Base-by-base conservation (phyloP, 1,140 invertebrate species). In the Oreohelix idahoensis region DNA sequence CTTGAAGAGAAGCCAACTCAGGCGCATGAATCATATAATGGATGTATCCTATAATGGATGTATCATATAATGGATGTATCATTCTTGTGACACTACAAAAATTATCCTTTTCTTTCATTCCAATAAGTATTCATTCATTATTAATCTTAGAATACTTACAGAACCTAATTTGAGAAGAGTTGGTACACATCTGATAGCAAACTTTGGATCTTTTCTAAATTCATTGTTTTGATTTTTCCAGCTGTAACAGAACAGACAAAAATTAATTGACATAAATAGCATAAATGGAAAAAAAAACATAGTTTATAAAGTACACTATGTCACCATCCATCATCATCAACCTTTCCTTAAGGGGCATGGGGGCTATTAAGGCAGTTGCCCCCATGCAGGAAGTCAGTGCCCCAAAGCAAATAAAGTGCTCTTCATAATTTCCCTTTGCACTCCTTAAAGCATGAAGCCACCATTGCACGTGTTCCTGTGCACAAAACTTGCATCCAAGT, bases 161-260 rank as follows among this genome's bases (percentile, higher is more conserved):
- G 74, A 76, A 29, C 74, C 74, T 13, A 76, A 1, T 51, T 51
- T 76, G 42, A 63, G 38, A 2, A 70, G 53, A 38, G 63, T 70
- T 17, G 63, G 53, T 4, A 66, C 53, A 70, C 63, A 66, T 70
- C 29, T 79, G 17, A 66, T 51, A 29, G 17, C 32, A 63, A 66
- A 70, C 77, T 63, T 70, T 63, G 53, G 63, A 42, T 79, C 49
- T 70, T 70, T 70, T 32, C 49, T 10, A 63, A 75, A 83, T 63
- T 53, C 70, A 75, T 58, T 74, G 71, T 74, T 32, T 42, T 69
- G 29, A 26, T 79, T 32, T 83, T 71, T 51, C 38, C 63, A 51
- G 36, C 71, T 84, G 45, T 39, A 73, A 73, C 42, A 15, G 45
- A 32, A 70, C 10, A 70, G 17, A 39, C 4, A 66, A 42, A 45